A percentile compares a stretch with the other conserved stretches of the same genome.
phyloP scores from a whole-genome alignment of 2,888 invertebrate genomes.

The Cephus rjabovi region DNA sequence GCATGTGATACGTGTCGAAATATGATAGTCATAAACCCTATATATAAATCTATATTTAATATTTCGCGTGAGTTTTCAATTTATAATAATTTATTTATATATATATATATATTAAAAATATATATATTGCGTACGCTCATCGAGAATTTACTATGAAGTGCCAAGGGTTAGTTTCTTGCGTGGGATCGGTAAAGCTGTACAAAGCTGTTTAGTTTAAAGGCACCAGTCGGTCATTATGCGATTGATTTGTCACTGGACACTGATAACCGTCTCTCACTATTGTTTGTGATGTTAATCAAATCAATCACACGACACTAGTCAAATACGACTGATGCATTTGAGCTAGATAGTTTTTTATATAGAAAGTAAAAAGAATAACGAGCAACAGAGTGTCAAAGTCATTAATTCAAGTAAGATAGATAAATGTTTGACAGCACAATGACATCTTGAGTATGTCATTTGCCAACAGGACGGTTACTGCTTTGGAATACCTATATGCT shows the following conservation, averaged over 20 bases:
- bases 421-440: background rate
- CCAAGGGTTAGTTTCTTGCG: slow-evolving; percentile 20
- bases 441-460: background rate
- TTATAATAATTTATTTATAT: slow-evolving; percentile 49
- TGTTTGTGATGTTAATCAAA: too few relatives aligned
- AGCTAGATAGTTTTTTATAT: background rate
- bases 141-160: slow-evolving; percentile 32
- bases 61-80: slow-evolving; percentile 51
- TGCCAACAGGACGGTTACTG: background rate
- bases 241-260: background rate
- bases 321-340: background rate
- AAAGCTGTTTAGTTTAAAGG: background rate
- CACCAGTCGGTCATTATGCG: background rate
- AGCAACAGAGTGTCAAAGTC: background rate
- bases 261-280: background rate
- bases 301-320: background rate
- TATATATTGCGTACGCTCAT: slow-evolving; percentile 26
- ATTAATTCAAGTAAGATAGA: background rate
- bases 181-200: background rate
- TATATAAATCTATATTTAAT: slow-evolving; percentile 44
- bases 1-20: slow-evolving; percentile 64
- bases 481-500: background rate
- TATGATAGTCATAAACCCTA: slow-evolving; percentile 58
- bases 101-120: slow-evolving; percentile 29
- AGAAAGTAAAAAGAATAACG: background rate